Percentiles rank a stretch among this genome's conserved stretches.
These are phyloP conservation scores for Hirtodrosophila duncani DNA, from an alignment of 2,888 invertebrate species.

Conservation along the genomic window DNA sequence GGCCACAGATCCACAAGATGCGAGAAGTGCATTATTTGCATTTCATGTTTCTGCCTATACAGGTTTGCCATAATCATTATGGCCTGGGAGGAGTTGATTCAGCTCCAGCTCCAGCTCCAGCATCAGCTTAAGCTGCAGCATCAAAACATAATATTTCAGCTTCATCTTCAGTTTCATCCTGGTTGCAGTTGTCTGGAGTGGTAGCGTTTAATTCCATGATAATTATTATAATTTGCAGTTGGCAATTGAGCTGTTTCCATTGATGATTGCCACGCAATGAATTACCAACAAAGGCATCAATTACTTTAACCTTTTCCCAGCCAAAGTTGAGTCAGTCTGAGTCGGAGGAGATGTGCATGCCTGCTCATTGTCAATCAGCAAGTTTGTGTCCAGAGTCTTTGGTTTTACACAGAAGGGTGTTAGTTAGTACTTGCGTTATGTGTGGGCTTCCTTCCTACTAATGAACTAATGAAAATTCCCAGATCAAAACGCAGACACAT, in stretches of 20 bases:
- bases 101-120: no score
- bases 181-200: conserved; percentile 10
- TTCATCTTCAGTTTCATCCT: conserved; percentile 2
- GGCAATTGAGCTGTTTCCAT: conserved; percentile 49
- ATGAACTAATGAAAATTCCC: conserved; percentile 55
- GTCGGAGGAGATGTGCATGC: conserved; percentile 5
- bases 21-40: conserved; percentile 59
- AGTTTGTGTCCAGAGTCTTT: conserved; percentile 56
- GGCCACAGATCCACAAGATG: conserved; percentile 27
- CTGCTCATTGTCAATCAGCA: neutral
- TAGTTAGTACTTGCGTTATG: no score
- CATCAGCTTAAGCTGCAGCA: no score
- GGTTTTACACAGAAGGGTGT: no score
- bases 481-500: no score
- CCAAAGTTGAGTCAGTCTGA: no score
- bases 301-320: conserved; percentile 28
- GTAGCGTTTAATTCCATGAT: conserved; percentile 44
- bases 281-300: conserved; percentile 19
- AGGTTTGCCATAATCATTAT: conserved; percentile 27
- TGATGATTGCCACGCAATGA: conserved; percentile 11
- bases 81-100: neutral
- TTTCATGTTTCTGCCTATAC: conserved; percentile 49
- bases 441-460: neutral
- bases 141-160: no score
- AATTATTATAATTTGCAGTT: conserved; percentile 62